phyloP scores from a whole-genome alignment of 2,888 invertebrate genomes.

The Junonia oenone region DNA sequence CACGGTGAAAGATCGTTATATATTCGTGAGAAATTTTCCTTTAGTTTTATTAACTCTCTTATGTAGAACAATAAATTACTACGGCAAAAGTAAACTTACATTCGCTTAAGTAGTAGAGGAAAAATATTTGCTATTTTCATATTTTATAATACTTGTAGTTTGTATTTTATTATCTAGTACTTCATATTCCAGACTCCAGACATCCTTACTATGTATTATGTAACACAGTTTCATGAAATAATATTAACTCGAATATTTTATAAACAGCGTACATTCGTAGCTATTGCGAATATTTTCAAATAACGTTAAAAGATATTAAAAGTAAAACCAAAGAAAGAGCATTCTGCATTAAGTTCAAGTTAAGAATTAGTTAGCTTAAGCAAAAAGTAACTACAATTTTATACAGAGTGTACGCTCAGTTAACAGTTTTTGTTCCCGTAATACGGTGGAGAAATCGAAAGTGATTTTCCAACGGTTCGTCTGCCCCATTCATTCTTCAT shows the following conservation, averaged over 20 bases:
- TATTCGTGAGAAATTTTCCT: slow-evolving; percentile 3
- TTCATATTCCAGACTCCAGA: not conserved
- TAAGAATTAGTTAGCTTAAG: not conserved
- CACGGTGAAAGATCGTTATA: not conserved
- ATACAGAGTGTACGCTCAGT: not conserved
- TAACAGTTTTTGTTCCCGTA: slow-evolving; percentile 7
- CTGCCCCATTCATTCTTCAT: slow-evolving; percentile 31
- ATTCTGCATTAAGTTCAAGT: not conserved
- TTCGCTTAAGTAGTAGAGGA: not conserved
- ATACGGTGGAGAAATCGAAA: slow-evolving; percentile 25
- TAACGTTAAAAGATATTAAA: too few species aligned
- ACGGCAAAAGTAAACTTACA: not conserved
- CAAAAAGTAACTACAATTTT: not conserved
- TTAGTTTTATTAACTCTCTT: slow-evolving; percentile 3
- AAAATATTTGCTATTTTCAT: not conserved
- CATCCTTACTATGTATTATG: too few species aligned
- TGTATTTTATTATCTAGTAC: not conserved
- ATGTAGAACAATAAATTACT: not conserved
- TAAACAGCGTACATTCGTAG: too few species aligned
- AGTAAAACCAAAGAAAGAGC: not conserved
- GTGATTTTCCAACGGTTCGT: slow-evolving; percentile 32
- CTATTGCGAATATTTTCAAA: too few species aligned
- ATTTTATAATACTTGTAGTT: not conserved
- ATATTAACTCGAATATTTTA: not conserved
- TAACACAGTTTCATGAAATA: not conserved